Conservation (phyloP, 2,888 invertebrate genomes). For the Xestia c-nigrum region DNA sequence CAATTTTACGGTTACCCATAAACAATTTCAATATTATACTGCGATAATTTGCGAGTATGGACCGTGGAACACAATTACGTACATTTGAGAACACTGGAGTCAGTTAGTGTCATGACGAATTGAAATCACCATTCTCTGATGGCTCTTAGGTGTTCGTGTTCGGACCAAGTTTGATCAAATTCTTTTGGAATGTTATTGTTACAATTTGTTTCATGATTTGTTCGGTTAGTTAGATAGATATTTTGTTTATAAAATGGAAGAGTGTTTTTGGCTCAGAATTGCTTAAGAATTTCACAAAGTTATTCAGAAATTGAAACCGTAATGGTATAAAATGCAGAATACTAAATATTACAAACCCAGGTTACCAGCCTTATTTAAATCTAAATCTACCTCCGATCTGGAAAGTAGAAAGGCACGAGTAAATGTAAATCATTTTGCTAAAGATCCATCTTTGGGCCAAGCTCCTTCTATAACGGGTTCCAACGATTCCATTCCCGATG, state of each 20-base stretch:
- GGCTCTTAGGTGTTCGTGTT: conserved; percentile 70
- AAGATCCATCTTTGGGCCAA: conserved; percentile 61
- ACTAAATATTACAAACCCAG: conserved; percentile 23
- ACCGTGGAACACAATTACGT: conserved; percentile 72
- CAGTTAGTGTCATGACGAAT: conserved; percentile 83
- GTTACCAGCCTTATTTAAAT: conserved; percentile 36
- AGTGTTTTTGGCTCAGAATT: background rate
- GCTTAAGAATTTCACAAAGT: background rate
- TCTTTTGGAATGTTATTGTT: conserved; percentile 48
- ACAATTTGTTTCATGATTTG: conserved; percentile 33
- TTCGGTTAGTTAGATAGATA: conserved; percentile 34
- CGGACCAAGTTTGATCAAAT: conserved; percentile 66
- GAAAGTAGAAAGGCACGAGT: conserved; percentile 52
- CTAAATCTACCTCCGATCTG: conserved; percentile 37
- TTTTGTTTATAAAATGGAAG: conserved; percentile 18
- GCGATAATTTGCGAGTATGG: conserved; percentile 76
- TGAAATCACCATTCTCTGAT: conserved; percentile 75
- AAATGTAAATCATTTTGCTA: conserved; percentile 64
- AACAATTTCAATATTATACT: conserved; percentile 72
- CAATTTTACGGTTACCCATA: conserved; percentile 64
- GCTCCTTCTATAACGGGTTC: conserved; percentile 77
- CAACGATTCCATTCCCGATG: conserved; percentile 80
- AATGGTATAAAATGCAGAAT: background rate
- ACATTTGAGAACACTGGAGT: conserved; percentile 71
- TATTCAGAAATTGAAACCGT: background rate